Base-by-base conservation (phyloP, 1,140 invertebrate genomes). In the Sitophilus oryzae region DNA sequence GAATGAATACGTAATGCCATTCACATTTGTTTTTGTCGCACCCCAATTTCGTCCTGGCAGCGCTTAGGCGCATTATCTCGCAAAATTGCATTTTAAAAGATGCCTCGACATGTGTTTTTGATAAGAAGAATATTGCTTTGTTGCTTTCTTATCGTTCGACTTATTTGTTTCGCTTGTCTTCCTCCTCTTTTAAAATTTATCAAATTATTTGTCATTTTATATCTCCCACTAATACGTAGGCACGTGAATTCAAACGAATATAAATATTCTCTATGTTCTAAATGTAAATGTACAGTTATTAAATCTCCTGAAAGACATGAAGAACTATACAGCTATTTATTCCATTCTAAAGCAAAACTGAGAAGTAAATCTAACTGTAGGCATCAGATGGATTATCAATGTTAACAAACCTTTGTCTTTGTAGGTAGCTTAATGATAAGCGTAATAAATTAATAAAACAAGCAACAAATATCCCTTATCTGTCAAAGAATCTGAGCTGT, bases 1-100 rank as follows among this genome's bases (percentile, higher is more conserved):
- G 67, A 67, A 66, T 65, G 66, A 69, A 66, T 66, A 66, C 60
- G 38, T 67, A 69, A 69, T 69, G 62, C 49, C 60, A 69, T 69
- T 69, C 67, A 69, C 67, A 68, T 68, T 68, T 68, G 66, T 68
- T 68, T 68, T 60, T 68, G 66, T 67, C 66, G 62, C 63, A 56
- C 65, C 59, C 61, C 59, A 53, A 44, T 57, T 59, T 63, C 30
- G 40, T 46, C 45, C 14, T 25, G 41, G 56, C 60, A 36, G 52
- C 53, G 58, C 57, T 61, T 58, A 48, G 55, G 58, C 58, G 61
- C 55, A 68, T 68, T 68, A 68, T 68, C 63, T 68, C 57, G 54
- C 62, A 58, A 62, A 68, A 68, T 68, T 67, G 64, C 65, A 66
- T 68, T 67, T 68, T 68, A 67, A 68, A 66, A 64, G 58, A 67